Base-by-base conservation (phyloP, 2,113 vertebrate species). In the Pelvicachromis taeniatus region DNA sequence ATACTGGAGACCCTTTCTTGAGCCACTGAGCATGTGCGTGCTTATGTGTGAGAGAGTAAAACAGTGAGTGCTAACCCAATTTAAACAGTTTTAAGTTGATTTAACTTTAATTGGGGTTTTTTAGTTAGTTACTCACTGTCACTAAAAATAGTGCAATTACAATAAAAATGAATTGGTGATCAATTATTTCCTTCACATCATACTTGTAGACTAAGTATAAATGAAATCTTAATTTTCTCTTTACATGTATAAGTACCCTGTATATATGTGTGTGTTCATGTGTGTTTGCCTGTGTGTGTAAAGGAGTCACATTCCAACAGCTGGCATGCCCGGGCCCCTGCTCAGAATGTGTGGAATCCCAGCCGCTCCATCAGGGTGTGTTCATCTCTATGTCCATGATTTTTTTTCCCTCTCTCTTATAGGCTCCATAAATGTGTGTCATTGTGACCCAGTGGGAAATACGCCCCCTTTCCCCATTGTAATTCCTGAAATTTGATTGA, bases 311-410 rank as follows among this genome's bases (percentile, higher is more conserved):
- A 92, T 94, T 91, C 91, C 91, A 93, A 90, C 95, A 96, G 95
- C 93, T 96, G 95, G 94, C 94, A 95, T 94, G 92, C 85, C 85
- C 89, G 86, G 92, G 90, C 94, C 91, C 85, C 92, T 87, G 87
- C 81, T 85, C 86, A 91, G 91, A 93, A 95, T 95, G 89, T 86
- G 85, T 58, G 92, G 93, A 95, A 96, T 95, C 92, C 82, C 58
- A 58, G 68, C 65, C 91, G 63, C 85, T 85, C 81, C 61, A 82
- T 58, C 4, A 77, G 82, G 35, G 80, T 83, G 85, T 87, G 83
- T 85, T 58, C 56, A 13, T 58, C 5, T 92, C 55, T 29, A 68
- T 79, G 12, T 80, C 40, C 14, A 54, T 55, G 11, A 33, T 35
- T 85, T 90, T 84, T 26, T 81, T 87, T 17, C 68, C n/a, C 77